phyloP scores from a whole-genome alignment of 2,113 vertebrate species.

The Perca schrenkii region DNA sequence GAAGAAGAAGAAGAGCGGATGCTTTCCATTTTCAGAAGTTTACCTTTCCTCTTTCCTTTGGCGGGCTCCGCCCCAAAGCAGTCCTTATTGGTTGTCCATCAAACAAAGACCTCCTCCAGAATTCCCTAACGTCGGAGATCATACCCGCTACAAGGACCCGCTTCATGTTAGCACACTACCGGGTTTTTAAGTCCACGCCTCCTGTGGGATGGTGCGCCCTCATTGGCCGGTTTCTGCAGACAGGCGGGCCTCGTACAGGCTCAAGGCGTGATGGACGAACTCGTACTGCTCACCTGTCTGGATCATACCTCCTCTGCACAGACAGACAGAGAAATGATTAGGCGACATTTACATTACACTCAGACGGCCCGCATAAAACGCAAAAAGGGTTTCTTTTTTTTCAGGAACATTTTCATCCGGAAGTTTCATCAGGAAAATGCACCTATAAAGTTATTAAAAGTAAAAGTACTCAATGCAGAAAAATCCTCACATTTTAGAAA shows the following conservation, averaged over 20 bases:
- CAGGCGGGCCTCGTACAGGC: slow-evolving; percentile 90
- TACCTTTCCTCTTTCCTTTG: slow-evolving; percentile 62
- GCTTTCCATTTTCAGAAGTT: slow-evolving; percentile 78
- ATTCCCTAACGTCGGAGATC: background rate
- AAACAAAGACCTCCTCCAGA: background rate
- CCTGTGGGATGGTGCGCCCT: slow-evolving; percentile 54
- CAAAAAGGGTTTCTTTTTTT: no score
- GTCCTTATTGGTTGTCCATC: slow-evolving; percentile 29
- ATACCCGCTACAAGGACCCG: slow-evolving; percentile 2
- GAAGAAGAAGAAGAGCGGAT: slow-evolving; percentile 5
- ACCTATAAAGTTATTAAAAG: no score
- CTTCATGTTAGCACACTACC: slow-evolving; percentile 12
- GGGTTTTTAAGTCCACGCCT: slow-evolving; percentile 1
- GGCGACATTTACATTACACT: no score
- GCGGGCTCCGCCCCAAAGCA: slow-evolving; percentile 54
- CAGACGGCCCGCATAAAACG: no score
- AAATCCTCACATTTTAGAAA: no score
- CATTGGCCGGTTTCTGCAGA: slow-evolving; percentile 89
- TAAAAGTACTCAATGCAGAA: no score
- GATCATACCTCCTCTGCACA: slow-evolving; percentile 95
- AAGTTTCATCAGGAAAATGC: no score
- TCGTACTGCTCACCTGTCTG: slow-evolving; percentile 99
- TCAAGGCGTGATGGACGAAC: slow-evolving; percentile 95
- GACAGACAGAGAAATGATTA: background rate
- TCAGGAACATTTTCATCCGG: no score